Evolutionary conservation across 1,140 invertebrate genomes (phyloP).

Genomic region (Chironomus striatipennis): DNA sequence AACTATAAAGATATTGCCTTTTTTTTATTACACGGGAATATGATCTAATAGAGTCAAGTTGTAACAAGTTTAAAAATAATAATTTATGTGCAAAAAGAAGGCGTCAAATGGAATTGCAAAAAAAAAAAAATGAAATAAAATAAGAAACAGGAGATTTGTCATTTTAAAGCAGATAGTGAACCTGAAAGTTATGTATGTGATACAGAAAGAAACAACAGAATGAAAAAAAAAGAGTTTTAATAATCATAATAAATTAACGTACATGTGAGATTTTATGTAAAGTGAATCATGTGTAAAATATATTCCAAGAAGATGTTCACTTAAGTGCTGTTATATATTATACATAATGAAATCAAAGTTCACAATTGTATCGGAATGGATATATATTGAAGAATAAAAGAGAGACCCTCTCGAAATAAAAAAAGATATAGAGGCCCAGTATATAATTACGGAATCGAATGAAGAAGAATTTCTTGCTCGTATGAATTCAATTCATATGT

Average conservation of each 20-base stretch:
- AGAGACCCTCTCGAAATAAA: background rate
- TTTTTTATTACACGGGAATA: background rate
- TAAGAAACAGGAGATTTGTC: too few species aligned
- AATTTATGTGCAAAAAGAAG: constrained; percentile 14
- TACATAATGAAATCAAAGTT: background rate
- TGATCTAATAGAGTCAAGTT: background rate
- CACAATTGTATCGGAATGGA: background rate
- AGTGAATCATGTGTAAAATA: too few species aligned
- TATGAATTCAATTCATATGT: background rate
- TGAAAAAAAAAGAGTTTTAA: too few species aligned
- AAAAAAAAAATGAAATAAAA: too few species aligned
- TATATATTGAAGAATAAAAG: too few species aligned
- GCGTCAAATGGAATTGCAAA: background rate
- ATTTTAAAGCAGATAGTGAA: too few species aligned
- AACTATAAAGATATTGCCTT: background rate
- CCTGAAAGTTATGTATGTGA: too few species aligned
- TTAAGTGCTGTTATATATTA: too few species aligned
- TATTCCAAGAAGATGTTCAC: too few species aligned
- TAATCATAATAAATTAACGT: too few species aligned
- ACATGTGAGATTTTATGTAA: too few species aligned
- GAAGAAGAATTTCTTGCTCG: background rate
- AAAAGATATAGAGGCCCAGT: background rate
- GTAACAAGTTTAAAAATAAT: constrained; percentile 4
- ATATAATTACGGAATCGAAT: constrained; percentile 2
- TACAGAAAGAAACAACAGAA: too few species aligned